Base-by-base conservation (phyloP, 2,888 invertebrate species). In the Orchesellides sinensis region DNA sequence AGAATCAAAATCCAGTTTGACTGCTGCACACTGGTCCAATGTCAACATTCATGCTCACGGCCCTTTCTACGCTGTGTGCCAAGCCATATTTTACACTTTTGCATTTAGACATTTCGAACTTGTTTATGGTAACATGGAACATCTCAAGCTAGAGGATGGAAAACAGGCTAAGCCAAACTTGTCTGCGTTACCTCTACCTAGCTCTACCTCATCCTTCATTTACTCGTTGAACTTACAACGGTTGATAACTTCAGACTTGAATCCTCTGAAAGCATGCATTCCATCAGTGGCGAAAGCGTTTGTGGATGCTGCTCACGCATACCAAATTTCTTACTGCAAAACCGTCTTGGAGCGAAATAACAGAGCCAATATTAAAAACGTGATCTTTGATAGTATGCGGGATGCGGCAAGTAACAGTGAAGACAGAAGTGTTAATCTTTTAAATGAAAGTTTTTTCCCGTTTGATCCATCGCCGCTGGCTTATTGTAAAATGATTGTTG, bases 241-340 rank as follows among this genome's bases (percentile, higher is more conserved):
- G 73, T 93, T 99, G 29, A 95, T 98, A 0, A 95, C 95, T 0
- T 95, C 95, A 88, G 92, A 93, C 35, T 91, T 99, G 82, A 98
- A 98, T 91, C 99, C 99, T 0, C 91, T 99, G 21, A 92, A 94
- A 72, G 93, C 94, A 0, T 97, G 98, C 89, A 92, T 94, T 47
- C 92, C 94, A 0, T 93, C 94, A 0, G 94, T 97, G 17, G 94
- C 94, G 0, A 93, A 94, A 84, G 94, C 94, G 21, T 97, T 97
- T 90, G 94, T 96, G 0, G 93, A 94, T 0, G 93, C 96, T 0
- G 95, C 96, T 0, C 92, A 95, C 66, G 92, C 94, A 10, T 95
- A 97, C 90, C 98, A 98, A 89, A 92, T 98, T 70, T 96, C 95
- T 0, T 98, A 98, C 90, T 98, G 98, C 90, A 96, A 96, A 90